These are phyloP conservation scores for Gryon sp. DNA, from an alignment of 1,140 invertebrate species.

Conservation along the genomic window DNA sequence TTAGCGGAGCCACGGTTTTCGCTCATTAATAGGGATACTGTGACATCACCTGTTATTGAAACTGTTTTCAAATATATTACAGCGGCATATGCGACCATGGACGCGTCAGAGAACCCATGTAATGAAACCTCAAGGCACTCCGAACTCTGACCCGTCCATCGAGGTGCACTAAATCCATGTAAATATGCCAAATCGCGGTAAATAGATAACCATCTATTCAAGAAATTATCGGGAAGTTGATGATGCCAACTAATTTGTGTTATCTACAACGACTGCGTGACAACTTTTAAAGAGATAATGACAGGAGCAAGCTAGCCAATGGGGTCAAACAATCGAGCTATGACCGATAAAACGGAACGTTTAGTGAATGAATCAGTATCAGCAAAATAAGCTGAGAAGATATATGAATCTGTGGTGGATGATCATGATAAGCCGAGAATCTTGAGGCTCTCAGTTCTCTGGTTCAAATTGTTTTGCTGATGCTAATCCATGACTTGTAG, in stretches of 20 bases:
- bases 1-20: neutral
- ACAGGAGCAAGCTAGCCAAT: slow-evolving; percentile 1
- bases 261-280: neutral
- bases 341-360: neutral
- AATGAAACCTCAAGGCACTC: neutral
- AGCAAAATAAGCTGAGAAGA: neutral
- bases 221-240: neutral
- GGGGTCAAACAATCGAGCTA: neutral
- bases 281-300: neutral
- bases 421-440: neutral
- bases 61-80: neutral
- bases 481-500: neutral
- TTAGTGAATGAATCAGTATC: neutral
- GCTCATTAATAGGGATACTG: neutral
- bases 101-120: slow-evolving; percentile 2
- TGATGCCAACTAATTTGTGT: neutral
- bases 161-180: neutral
- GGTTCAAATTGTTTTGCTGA: neutral
- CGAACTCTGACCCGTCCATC: neutral
- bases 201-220: neutral
- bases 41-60: neutral
- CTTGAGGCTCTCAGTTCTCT: neutral
- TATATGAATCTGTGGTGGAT: neutral
- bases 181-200: neutral
- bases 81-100: neutral